These are phyloP conservation scores for Sepioteuthis lessoniana DNA, from an alignment of 2,888 invertebrate genomes.

Conservation along the genomic window DNA sequence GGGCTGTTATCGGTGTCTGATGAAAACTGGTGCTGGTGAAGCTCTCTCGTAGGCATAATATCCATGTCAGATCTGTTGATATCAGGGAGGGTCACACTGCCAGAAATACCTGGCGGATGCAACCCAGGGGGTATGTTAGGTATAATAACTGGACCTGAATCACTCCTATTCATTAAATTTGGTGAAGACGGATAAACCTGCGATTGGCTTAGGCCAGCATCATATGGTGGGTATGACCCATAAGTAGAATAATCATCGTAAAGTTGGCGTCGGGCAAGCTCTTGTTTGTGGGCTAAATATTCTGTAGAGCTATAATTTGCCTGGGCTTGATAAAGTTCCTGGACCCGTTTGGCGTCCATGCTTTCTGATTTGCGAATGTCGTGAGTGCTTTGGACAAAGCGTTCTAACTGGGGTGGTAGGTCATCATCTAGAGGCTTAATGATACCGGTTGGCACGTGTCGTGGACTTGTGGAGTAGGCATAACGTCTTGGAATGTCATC, in stretches of 20 bases:
- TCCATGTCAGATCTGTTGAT: conserved; percentile 64
- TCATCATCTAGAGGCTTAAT: conserved; percentile 74
- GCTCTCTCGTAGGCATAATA: conserved; percentile 74
- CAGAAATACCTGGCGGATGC: conserved; percentile 61
- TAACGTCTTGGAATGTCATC: conserved; percentile 66
- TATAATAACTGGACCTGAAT: conserved; percentile 39
- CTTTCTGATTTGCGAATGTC: conserved; percentile 54
- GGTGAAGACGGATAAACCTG: conserved; percentile 54
- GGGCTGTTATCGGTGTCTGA: conserved; percentile 72
- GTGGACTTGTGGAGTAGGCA: conserved; percentile 47
- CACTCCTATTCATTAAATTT: conserved; percentile 44
- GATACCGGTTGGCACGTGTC: conserved; percentile 69
- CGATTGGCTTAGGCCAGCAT: conserved; percentile 48
- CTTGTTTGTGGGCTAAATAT: conserved; percentile 74
- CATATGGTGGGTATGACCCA: conserved; percentile 56
- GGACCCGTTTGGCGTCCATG: conserved; percentile 46
- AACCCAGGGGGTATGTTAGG: conserved; percentile 37
- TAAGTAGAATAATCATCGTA: conserved; percentile 61
- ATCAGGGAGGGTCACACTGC: conserved; percentile 68
- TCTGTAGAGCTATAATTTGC: conserved; percentile 71
- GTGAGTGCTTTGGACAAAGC: conserved; percentile 53
- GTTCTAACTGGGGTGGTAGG: conserved; percentile 51
- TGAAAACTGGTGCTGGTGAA: conserved; percentile 75
- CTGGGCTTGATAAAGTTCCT: conserved; percentile 45
- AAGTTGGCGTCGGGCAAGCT: conserved; percentile 61